A percentile compares a stretch with the other conserved stretches of the same genome.
phyloP scores from a whole-genome alignment of 2,888 invertebrate species.

The Trichacis sp. region DNA sequence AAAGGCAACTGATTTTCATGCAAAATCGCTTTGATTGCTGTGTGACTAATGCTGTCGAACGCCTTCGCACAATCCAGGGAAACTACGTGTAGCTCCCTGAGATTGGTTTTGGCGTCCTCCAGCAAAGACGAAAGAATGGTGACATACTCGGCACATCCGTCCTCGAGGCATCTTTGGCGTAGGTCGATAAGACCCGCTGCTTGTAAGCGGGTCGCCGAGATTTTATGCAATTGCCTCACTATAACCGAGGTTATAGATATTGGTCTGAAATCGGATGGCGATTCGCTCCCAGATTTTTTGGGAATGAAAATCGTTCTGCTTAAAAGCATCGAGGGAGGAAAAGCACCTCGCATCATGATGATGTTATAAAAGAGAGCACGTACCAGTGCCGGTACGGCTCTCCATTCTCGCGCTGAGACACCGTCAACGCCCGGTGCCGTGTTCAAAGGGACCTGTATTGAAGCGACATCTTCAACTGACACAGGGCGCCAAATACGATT shows the following conservation, averaged over 20 bases:
- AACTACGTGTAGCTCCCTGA: conserved; percentile 60
- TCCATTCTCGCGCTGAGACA: conserved; percentile 48
- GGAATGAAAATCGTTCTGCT: too few relatives aligned
- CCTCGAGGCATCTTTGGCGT: conserved; percentile 42
- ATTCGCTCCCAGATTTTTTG: too few relatives aligned
- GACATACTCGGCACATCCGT: conserved; percentile 46
- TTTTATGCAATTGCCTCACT: conserved; percentile 37
- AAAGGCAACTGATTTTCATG: conserved; percentile 57
- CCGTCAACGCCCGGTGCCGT: conserved; percentile 15
- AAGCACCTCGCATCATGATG: too few relatives aligned
- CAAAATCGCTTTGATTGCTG: conserved; percentile 54
- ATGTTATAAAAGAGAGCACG: neutral
- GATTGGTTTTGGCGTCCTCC: conserved; percentile 43
- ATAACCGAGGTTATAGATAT: conserved; percentile 24
- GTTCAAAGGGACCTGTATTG: conserved; percentile 1
- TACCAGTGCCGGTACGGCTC: conserved; percentile 4
- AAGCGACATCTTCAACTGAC: conserved; percentile 6
- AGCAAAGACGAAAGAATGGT: conserved; percentile 27
- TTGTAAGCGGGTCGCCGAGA: conserved; percentile 27
- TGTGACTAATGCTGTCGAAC: conserved; percentile 62
- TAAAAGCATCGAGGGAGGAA: too few relatives aligned
- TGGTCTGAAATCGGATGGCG: too few relatives aligned
- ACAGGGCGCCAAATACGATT: conserved; percentile 4
- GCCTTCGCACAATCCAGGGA: conserved; percentile 68
- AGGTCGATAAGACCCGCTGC: conserved; percentile 21